Evolutionary conservation across 92 coral and sea anemone genomes (phyloP), one percentile per base, ranked within the genome.

Genomic region (Epizoanthus rinbou): DNA sequence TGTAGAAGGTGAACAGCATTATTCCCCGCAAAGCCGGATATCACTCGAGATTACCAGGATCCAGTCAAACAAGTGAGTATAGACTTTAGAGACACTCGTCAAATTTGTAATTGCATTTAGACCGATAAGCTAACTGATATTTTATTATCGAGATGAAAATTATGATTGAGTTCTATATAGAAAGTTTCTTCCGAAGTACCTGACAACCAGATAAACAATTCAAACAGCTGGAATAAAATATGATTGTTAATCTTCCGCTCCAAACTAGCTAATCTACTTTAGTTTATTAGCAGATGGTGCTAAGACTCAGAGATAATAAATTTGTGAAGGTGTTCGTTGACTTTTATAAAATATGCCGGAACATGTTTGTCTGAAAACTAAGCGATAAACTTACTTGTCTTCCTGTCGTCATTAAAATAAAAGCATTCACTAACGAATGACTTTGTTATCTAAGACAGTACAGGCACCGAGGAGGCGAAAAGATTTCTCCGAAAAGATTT

Each of bases 271-370:
- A 56, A 25, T 19, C 19, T 43, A 1, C 24, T 78, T 62, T 37
- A 39, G 45, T 59, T 62, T 37, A 21, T 60, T 78, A 60, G 45
- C 24, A 9, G 21, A n/a, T 13, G 10, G 52, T 22, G 43, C 41
- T 21, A 23, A 5, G 62, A 15, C 25, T 28, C 28, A 59, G 57
- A 15, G 43, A 62, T 21, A 78, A 4, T 35, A 76, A 35, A 2
- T 24, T 37, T 5, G 14, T 19, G 22, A 59, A 45, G 43, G 25
- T 28, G 71, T 17, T 45, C 57, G 28, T 22, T 78, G 70, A 41
- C 70, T 78, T 62, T 62, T 57, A 24, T 16, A 45, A 62, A 21
- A 23, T 74, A 74, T 58, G 23, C 82, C 82, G 82, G 82, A 78
- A 60, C n/a, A 19, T 78, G 2, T 15, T 59, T 62, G 82, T 78